Conservation (phyloP, 2,888 invertebrate species). For the Cantharis rustica region DNA sequence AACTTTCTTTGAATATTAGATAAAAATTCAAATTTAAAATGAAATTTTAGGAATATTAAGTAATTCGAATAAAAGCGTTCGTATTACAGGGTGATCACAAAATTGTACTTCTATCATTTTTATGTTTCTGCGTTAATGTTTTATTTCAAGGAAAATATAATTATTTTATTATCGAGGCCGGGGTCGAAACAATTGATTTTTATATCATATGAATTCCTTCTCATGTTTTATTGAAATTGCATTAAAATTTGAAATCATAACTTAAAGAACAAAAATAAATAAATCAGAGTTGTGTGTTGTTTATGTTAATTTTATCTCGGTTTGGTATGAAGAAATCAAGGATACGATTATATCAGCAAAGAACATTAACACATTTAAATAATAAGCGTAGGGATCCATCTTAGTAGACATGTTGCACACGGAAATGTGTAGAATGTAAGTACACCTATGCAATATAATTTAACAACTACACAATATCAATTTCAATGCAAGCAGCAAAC, state of each 20-base stretch:
- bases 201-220: not conserved
- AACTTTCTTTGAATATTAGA: not conserved
- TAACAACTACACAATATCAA: slow-evolving; percentile 6
- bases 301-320: not conserved
- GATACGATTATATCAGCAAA: not conserved
- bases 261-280: not conserved
- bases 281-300: not conserved
- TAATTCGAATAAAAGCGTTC: not conserved
- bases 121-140: not conserved
- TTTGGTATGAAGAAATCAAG: not conserved
- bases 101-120: not conserved
- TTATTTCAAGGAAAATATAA: not conserved
- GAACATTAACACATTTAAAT: not conserved
- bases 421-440: slow-evolving; percentile 5
- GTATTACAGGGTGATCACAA: not conserved
- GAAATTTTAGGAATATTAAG: not conserved
- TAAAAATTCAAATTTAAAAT: not conserved
- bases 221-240: not conserved
- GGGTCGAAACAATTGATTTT: not conserved
- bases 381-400: slow-evolving; percentile 6
- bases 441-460: not conserved
- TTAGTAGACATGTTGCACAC: slow-evolving; percentile 12
- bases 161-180: not conserved
- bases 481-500: slow-evolving; percentile 11
- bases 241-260: not conserved